Evolutionary conservation across 2,797 vertebrate species (phyloP).

Genomic region (Lutjanus argentimaculatus): DNA sequence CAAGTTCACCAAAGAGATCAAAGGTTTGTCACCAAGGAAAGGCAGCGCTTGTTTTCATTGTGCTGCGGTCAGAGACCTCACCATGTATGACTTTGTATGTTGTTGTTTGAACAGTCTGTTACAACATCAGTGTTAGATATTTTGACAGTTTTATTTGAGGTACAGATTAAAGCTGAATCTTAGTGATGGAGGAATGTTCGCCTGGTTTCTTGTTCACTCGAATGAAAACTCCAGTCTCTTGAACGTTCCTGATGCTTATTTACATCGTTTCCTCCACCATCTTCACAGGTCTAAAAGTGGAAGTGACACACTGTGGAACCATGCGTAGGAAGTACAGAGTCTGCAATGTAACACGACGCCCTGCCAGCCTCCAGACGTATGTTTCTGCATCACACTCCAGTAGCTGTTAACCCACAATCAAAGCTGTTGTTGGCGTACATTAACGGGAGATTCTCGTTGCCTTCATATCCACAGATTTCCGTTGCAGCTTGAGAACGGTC

Average conservation of each 20-base stretch:
- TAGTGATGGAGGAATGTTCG: background rate
- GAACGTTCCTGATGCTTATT: constrained; percentile 6
- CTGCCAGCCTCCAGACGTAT: constrained; percentile 98
- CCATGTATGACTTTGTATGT: background rate
- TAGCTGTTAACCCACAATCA: background rate
- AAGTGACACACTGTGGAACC: constrained; percentile 98
- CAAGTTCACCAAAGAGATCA: constrained; percentile 99
- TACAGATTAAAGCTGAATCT: background rate
- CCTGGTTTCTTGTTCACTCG: constrained; percentile 3
- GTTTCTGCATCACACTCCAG: constrained; percentile 47
- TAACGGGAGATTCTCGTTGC: background rate
- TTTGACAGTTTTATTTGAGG: constrained; percentile 1
- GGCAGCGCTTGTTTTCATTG: background rate
- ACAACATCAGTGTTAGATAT: background rate
- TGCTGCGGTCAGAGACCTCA: background rate
- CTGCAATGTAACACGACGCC: constrained; percentile 96
- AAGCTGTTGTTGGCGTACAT: background rate
- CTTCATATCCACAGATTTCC: constrained; percentile 89
- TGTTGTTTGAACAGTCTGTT: background rate
- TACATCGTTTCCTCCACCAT: background rate
- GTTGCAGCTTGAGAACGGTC: constrained; percentile 96
- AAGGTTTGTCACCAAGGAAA: constrained; percentile 83
- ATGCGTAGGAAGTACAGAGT: constrained; percentile 99
- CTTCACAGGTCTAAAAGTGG: constrained; percentile 95
- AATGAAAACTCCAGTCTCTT: background rate